Base-by-base conservation (phyloP, 64 coral and sea anemone species). In the Dendrophyllia cribrosa region DNA sequence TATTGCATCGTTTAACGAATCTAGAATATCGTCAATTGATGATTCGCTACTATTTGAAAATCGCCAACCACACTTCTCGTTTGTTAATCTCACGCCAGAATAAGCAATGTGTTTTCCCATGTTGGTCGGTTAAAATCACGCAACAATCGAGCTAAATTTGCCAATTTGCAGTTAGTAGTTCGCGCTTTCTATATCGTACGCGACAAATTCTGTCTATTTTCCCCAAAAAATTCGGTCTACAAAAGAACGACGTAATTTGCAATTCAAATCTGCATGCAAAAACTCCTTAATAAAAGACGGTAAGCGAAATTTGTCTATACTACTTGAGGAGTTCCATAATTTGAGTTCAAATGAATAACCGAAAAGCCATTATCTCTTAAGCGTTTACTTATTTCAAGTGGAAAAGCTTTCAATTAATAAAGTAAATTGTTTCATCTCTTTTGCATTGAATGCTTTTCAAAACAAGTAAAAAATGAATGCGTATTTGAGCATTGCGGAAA, bases 1-100 rank as follows among this genome's bases (percentile, higher is more conserved):
- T 11, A 92, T 92, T 20, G 73, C 90, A 67, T 92, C 71, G 26
- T 82, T 86, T 62, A 92, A 61, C 20, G 90, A 92, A 76, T 92
- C 90, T 23, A 92, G 59, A 59, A 92, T 66, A 25, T 74, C 23
- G 6, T 85, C 61, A 64, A 92, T 77, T 73, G 90, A 74, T 46
- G 83, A 92, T 59, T 73, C 80, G 13, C 71, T 21, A 58, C 51
- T 19, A 74, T 85, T 49, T 20, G 69, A 82, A 82, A 76, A 85
- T 83, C 76, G 76, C 77, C 69, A 70, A 70, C 49, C 78, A 63
- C 13, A 64, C 3, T 9, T 82, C 26, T 64, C 26, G 59, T 43
- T 69, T 52, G 66, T 53, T 6, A 87, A 87, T 20, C 84, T 16
- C 44, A 53, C 20, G 47, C 47, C 84, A 87, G 70, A 58, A n/a